These are phyloP conservation scores for Anolis sagrei DNA, from an alignment of 2,113 vertebrate genomes.

Conservation along the genomic window DNA sequence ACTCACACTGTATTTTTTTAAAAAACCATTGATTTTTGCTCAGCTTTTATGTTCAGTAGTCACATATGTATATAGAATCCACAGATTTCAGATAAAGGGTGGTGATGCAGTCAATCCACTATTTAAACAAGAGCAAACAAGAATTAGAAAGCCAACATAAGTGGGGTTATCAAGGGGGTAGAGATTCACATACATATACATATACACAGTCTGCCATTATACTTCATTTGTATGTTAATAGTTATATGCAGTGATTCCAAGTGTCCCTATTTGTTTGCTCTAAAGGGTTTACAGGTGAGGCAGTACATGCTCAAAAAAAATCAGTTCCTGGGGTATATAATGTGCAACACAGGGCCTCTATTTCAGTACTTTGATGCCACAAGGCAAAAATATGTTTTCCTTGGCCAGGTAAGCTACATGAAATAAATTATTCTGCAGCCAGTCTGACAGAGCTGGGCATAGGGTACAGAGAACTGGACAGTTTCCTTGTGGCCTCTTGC, in stretches of 20 bases:
- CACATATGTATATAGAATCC: constrained; percentile 10
- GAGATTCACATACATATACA: not conserved
- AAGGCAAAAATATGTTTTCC: constrained; percentile 77
- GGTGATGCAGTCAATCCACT: not conserved
- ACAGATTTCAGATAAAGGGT: constrained; percentile 60
- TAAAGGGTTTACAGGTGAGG: constrained; percentile 64
- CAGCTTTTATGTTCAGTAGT: constrained; percentile 45
- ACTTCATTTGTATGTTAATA: too few relatives aligned
- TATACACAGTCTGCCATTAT: too few relatives aligned
- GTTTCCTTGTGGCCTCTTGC: constrained; percentile 80
- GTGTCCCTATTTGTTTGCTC: constrained; percentile 37
- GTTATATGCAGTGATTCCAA: constrained; percentile 46
- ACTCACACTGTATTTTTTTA: constrained; percentile 58
- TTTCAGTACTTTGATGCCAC: constrained; percentile 72
- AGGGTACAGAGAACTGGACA: constrained; percentile 76
- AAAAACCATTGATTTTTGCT: constrained; percentile 59
- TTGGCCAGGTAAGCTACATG: constrained; percentile 74
- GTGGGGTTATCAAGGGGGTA: constrained; percentile 51
- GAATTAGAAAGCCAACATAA: constrained; percentile 62
- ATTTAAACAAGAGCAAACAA: constrained; percentile 54
- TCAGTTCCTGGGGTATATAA: constrained; percentile 67
- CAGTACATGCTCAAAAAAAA: constrained; percentile 68
- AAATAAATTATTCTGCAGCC: constrained; percentile 83
- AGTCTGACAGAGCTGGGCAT: constrained; percentile 80
- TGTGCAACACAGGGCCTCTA: constrained; percentile 72